A percentile compares a stretch with the other conserved stretches of the same genome.
Conservation (phyloP, 2,888 invertebrate genomes). For the Dasysyrphus tricinctus region DNA sequence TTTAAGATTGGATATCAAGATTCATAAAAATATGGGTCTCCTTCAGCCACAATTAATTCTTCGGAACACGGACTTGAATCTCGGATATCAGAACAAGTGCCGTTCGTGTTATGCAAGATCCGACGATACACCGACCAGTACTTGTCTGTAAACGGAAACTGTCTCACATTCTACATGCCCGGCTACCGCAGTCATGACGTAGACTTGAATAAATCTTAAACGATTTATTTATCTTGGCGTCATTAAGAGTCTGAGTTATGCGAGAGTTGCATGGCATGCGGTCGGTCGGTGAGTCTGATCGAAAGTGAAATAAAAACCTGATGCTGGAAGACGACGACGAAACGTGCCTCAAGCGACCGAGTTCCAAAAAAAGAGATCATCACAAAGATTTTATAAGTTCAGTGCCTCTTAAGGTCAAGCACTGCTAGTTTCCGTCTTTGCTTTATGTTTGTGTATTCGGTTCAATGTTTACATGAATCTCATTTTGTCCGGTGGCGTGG, state of each 20-base stretch:
- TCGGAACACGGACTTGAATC: slow-evolving; percentile 37
- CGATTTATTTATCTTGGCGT: slow-evolving; percentile 36
- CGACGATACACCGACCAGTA: neutral
- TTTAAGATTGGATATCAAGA: slow-evolving; percentile 37
- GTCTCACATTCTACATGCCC: slow-evolving; percentile 33
- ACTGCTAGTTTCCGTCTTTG: slow-evolving; percentile 44
- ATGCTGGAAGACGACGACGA: neutral
- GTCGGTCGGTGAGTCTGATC: neutral
- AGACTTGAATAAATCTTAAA: neutral
- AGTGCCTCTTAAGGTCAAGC: slow-evolving; percentile 60
- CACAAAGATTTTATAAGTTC: slow-evolving; percentile 40
- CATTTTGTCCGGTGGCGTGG: slow-evolving; percentile 24
- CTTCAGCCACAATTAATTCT: slow-evolving; percentile 29
- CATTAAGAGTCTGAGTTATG: slow-evolving; percentile 35
- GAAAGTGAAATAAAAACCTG: slow-evolving; percentile 18
- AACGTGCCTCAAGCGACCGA: slow-evolving; percentile 40
- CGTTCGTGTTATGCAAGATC: slow-evolving; percentile 45
- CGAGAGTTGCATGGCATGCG: slow-evolving; percentile 31
- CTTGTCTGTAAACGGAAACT: slow-evolving; percentile 52
- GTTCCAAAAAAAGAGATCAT: slow-evolving; percentile 36
- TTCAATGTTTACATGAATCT: slow-evolving; percentile 51
- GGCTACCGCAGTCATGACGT: slow-evolving; percentile 34
- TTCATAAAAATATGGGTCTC: slow-evolving; percentile 15
- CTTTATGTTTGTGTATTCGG: slow-evolving; percentile 23
- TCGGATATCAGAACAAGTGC: slow-evolving; percentile 14